These are phyloP conservation scores for Catostylus mosaicus DNA, from an alignment of 30 jellyfish, hydroid and myxozoan genomes.

Conservation along the genomic window DNA sequence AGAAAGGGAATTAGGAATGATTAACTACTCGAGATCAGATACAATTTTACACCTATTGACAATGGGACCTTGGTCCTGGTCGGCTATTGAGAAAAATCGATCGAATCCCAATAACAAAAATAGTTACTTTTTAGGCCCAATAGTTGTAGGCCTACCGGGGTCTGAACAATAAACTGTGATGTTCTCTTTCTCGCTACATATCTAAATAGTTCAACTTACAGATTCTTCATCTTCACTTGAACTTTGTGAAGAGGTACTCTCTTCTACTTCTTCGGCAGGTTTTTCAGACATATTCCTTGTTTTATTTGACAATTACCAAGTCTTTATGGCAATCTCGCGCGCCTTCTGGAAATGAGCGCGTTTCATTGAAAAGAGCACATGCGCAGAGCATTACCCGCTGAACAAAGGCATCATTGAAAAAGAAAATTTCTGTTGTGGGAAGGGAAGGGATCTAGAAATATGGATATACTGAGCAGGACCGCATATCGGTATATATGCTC, in stretches of 20 bases:
- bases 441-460: no score
- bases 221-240: constrained; percentile 69
- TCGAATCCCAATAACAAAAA: neutral
- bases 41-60: neutral
- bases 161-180: neutral
- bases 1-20: neutral
- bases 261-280: constrained; percentile 47
- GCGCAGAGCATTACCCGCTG: constrained; percentile 44
- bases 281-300: constrained; percentile 38
- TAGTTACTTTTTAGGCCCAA: neutral
- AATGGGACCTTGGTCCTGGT: neutral
- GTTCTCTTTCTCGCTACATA: neutral
- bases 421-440: no score
- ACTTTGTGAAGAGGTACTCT: constrained; percentile 59
- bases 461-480: no score
- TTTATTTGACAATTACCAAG: neutral
- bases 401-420: constrained; percentile 9
- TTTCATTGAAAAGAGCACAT: constrained; percentile 35
- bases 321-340: constrained; percentile 7
- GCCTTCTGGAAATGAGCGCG: constrained; percentile 27
- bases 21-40: neutral
- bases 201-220: neutral
- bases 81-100: neutral
- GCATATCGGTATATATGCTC: no score
- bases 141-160: neutral